Evolutionary conservation across 2,888 invertebrate genomes (phyloP).

Genomic region (Zaprionus bogoriensis): DNA sequence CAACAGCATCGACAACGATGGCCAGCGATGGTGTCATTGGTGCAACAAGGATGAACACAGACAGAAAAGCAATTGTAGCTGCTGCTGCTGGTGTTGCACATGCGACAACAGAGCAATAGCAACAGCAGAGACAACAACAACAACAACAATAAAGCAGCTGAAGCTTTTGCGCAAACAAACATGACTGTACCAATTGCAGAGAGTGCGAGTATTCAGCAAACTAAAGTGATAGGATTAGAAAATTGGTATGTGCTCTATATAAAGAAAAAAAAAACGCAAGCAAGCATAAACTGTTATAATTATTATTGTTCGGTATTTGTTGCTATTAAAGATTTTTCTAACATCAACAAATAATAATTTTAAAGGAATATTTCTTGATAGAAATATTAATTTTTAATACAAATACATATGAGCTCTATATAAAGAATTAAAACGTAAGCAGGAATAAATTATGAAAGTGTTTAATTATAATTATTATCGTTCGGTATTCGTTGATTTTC

Average conservation of each 20-base stretch:
- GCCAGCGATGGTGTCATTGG: conserved; percentile 20
- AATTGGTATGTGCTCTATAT: not conserved
- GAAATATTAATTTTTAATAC: too few relatives aligned
- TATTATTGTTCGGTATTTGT: too few relatives aligned
- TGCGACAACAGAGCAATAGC: conserved; percentile 5
- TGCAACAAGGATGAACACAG: conserved; percentile 28
- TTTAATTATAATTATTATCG: too few relatives aligned
- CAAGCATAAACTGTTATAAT: too few relatives aligned
- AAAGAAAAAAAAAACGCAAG: not conserved
- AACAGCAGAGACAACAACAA: not conserved
- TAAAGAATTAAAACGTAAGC: too few relatives aligned
- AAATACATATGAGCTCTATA: too few relatives aligned
- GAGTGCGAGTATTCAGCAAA: conserved; percentile 18
- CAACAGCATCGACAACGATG: conserved; percentile 44
- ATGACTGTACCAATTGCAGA: conserved; percentile 38
- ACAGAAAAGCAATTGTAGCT: conserved; percentile 25
- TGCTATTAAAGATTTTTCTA: too few relatives aligned
- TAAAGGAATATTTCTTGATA: too few relatives aligned
- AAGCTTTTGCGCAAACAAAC: conserved; percentile 15
- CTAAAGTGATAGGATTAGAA: not conserved
- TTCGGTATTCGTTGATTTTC: too few relatives aligned
- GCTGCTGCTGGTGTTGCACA: conserved; percentile 11
- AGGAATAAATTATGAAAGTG: too few relatives aligned
- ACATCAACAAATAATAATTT: too few relatives aligned
- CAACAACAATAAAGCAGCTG: too few relatives aligned